Evolutionary conservation across 1,140 invertebrate genomes (phyloP), one percentile per base, ranked within the genome.

Genomic region (Eueides isabella): DNA sequence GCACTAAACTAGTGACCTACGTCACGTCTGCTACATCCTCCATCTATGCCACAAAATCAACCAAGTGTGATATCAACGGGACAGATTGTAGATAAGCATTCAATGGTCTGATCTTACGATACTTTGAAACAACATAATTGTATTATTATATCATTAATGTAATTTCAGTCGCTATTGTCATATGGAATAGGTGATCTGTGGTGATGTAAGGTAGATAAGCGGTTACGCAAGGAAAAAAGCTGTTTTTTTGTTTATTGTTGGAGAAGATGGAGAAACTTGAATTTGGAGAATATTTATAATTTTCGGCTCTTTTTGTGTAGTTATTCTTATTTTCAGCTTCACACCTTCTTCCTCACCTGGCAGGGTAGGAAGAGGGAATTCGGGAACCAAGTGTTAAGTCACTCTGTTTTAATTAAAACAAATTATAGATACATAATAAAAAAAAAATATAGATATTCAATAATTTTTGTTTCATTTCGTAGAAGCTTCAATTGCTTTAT

Each of bases 121-220:
- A 78, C 76, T 75, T 71, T 68, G 70, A 69, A 74, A 79, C 77
- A 76, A 72, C 61, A 70, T 71, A 77, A 81, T 83, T 84, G 79
- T 74, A 74, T 76, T 74, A 84, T 82, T 84, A 79, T 75, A 62
- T 77, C 70, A 79, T 80, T 83, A 78, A 81, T 81, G 80, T 76
- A 80, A 77, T 78, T 79, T 69, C 63, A 67, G 69, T 71, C 61
- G 65, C 73, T 64, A 75, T 71, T 80, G 74, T 69, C 48, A 35
- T 61, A 61, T 48, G 44, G 48, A 41, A 63, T 63, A 63, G 28
- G 67, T 61, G 48, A 55, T 55, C 48, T 55, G 48, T 9, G 48
- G 23, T 55, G 48, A 55, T 55, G 48, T 26, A 55, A 55, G 23
- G 11, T 11, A 55, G 48, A 55, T 55, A 55, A 55, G 48, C 5